Evolutionary conservation across 2,113 vertebrate species (phyloP).

Genomic region (Rhea americana): DNA sequence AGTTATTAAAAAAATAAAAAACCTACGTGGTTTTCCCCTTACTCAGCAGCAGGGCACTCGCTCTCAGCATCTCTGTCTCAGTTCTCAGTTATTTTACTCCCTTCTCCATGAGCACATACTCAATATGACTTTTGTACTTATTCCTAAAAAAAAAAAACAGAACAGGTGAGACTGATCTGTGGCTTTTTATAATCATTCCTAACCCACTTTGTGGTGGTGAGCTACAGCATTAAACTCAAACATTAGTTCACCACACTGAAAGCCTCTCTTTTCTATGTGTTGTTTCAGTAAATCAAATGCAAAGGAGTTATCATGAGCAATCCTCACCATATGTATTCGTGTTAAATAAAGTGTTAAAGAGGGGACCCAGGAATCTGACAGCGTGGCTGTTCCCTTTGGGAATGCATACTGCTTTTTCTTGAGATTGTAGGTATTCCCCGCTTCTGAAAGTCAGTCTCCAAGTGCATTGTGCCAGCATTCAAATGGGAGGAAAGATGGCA

Average conservation of each 20-base stretch:
- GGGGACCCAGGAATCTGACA: background rate
- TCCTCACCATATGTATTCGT: background rate
- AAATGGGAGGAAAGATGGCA: background rate
- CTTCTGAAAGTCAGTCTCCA: background rate
- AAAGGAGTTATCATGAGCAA: background rate
- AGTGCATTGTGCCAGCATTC: background rate
- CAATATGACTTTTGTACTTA: background rate
- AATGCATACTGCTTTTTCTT: background rate
- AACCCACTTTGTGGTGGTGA: background rate
- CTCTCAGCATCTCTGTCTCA: background rate
- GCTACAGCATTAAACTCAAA: background rate
- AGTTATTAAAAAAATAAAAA: background rate
- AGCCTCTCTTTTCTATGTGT: background rate
- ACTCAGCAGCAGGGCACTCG: background rate
- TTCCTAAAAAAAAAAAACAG: background rate
- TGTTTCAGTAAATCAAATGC: background rate
- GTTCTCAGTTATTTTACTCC: background rate
- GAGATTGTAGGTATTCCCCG: background rate
- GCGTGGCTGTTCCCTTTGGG: background rate
- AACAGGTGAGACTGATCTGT: background rate
- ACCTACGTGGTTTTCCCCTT: background rate
- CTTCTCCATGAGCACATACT: fast-evolving
- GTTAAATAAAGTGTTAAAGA: no score
- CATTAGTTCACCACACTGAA: background rate
- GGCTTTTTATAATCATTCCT: background rate